Evolutionary conservation across 2,797 vertebrate genomes (phyloP), one percentile per base, ranked within the genome.

Genomic region (Characodon lateralis): DNA sequence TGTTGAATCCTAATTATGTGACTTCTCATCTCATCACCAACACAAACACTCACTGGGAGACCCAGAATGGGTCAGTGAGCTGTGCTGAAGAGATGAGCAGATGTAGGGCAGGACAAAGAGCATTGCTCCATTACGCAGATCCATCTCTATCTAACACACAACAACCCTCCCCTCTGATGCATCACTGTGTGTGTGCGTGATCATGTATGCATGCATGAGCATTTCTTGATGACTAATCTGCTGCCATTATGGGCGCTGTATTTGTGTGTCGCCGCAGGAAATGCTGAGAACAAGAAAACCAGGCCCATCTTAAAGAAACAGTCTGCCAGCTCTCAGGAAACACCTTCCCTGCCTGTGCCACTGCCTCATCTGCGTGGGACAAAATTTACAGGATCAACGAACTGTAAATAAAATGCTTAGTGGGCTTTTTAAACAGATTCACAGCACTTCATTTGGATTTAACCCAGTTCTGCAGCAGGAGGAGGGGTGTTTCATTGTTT

Each of bases 41-140:
- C 72, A 48, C 74, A 68, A 73, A 76, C 59, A 18, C 72, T 56
- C 24, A 70, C 28, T 55, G 71, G 43, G 58, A 59, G 13, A 58
- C 69, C 46, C 50, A 63, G 2, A 73, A 8, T 1, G 73, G 78
- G 28, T 84, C 86, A 88, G 53, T 75, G 88, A 89, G 84, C 76
- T 77, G 78, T 61, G 14, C 77, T 74, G 74, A 77, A 43, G 75
- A 86, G 78, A 68, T 81, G 83, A 83, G 80, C 87, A 90, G 87
- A 91, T 93, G 89, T 91, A 89, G 90, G 91, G 51, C 89, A 91
- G 79, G 63, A 85, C 80, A 71, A 82, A 80, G 83, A 84, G 78
- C 85, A 63, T 50, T 53, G 79, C 84, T 83, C 87, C 77, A 82
- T 89, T 84, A 88, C 85, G 71, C 88, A 81, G 66, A 84, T 68